Conservation (phyloP, 2,888 invertebrate genomes). For the Agonopterix heracliana region DNA sequence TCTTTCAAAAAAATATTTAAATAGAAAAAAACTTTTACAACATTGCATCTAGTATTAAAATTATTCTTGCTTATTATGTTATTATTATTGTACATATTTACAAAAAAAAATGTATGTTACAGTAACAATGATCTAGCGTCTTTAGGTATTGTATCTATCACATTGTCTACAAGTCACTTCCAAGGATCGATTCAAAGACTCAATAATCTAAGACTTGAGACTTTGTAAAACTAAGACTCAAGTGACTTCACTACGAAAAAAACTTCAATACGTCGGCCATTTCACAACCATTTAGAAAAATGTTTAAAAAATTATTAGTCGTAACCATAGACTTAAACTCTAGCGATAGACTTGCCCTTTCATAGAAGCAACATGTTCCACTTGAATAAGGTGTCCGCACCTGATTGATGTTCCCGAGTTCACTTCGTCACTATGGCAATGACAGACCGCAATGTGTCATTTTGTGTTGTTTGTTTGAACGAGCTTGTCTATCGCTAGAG, state of each 20-base stretch:
- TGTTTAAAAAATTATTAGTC: slow-evolving; percentile 30
- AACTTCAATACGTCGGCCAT: slow-evolving; percentile 26
- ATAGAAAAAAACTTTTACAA: slow-evolving; percentile 72
- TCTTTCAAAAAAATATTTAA: slow-evolving; percentile 69
- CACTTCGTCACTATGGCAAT: too few species aligned
- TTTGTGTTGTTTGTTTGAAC: too few species aligned
- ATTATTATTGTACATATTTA: slow-evolving; percentile 73
- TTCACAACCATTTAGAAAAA: slow-evolving; percentile 48
- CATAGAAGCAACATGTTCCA: too few species aligned
- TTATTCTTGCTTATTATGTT: slow-evolving; percentile 64
- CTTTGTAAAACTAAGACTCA: not conserved
- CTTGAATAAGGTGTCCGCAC: too few species aligned
- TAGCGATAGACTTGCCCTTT: too few species aligned
- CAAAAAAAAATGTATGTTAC: slow-evolving; percentile 65
- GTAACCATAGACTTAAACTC: too few species aligned
- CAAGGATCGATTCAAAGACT: not conserved
- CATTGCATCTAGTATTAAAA: slow-evolving; percentile 72
- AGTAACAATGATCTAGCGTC: slow-evolving; percentile 75
- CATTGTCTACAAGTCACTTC: slow-evolving; percentile 47
- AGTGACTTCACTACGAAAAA: not conserved
- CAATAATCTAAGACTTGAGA: not conserved
- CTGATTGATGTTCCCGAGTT: too few species aligned
- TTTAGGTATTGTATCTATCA: slow-evolving; percentile 74
- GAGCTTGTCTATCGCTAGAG: too few species aligned
- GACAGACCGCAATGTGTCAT: too few species aligned